These are phyloP conservation scores for Halictus quadricinctus DNA, from an alignment of 2,888 invertebrate species.

Conservation along the genomic window DNA sequence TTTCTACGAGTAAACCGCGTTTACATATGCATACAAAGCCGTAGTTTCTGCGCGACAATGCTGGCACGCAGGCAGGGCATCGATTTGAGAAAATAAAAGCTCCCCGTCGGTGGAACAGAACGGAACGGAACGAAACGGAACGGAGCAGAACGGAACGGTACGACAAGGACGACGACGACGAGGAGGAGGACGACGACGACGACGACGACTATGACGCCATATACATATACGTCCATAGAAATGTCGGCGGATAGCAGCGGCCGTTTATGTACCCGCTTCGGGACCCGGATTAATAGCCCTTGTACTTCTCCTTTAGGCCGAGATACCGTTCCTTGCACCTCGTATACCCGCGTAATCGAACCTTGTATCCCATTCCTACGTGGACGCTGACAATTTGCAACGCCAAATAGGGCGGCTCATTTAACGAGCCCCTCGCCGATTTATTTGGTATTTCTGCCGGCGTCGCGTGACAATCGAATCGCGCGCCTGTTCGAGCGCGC, in stretches of 20 bases:
- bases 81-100: slow-evolving; percentile 74
- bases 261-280: slow-evolving; percentile 59
- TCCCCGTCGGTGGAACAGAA: slow-evolving; percentile 29
- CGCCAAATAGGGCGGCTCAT: slow-evolving; percentile 55
- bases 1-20: slow-evolving; percentile 72
- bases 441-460: slow-evolving; percentile 52
- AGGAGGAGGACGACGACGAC: slow-evolving; percentile 40
- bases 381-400: slow-evolving; percentile 63
- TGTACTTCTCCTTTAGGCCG: slow-evolving; percentile 49
- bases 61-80: slow-evolving; percentile 64
- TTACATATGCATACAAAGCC: slow-evolving; percentile 77
- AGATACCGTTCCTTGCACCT: slow-evolving; percentile 61
- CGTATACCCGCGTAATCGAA: slow-evolving; percentile 55
- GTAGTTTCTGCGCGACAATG: slow-evolving; percentile 70
- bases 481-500: slow-evolving; percentile 10
- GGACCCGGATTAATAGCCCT: slow-evolving; percentile 66
- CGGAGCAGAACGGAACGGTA: slow-evolving; percentile 28
- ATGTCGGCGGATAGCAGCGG: slow-evolving; percentile 62
- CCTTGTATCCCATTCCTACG: slow-evolving; percentile 56
- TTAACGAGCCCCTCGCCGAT: slow-evolving; percentile 59
- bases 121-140: slow-evolving; percentile 1
- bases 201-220: slow-evolving; percentile 46
- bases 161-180: slow-evolving; percentile 36
- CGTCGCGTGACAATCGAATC: slow-evolving; percentile 42
- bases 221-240: slow-evolving; percentile 70